Evolutionary conservation across 2,888 invertebrate species (phyloP).

Genomic region (Agrochola macilenta): DNA sequence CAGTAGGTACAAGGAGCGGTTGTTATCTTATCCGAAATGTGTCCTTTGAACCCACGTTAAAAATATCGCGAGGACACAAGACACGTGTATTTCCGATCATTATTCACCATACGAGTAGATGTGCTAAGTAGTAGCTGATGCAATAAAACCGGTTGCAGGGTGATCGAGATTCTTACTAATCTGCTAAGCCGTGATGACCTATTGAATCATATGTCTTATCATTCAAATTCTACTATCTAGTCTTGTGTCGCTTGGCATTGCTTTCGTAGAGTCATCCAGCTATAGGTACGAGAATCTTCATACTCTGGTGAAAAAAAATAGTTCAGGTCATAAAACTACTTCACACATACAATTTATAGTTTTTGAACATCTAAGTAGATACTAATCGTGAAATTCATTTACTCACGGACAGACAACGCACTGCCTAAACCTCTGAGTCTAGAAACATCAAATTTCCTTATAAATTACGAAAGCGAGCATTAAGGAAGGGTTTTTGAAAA

Average conservation of each 20-base stretch:
- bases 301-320: not conserved
- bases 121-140: conserved; percentile 29
- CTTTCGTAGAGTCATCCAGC: not conserved
- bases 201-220: conserved; percentile 43
- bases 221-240: not conserved
- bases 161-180: conserved; percentile 17
- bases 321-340: too few species aligned
- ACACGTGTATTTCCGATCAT: conserved; percentile 24
- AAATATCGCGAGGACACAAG: not conserved
- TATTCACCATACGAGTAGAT: not conserved
- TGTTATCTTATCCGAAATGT: conserved; percentile 16
- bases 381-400: too few species aligned
- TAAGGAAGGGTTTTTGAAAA: too few species aligned
- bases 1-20: not conserved
- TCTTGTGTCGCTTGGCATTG: not conserved
- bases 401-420: too few species aligned
- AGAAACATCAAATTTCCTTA: too few species aligned
- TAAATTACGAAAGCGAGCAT: too few species aligned
- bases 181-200: conserved; percentile 34
- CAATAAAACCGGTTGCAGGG: conserved; percentile 33
- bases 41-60: not conserved
- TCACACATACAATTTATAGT: too few species aligned
- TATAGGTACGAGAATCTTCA: not conserved
- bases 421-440: too few species aligned
- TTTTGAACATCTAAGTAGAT: too few species aligned